Base-by-base conservation (phyloP, 1,140 invertebrate species). In the Lucilia sericata region DNA sequence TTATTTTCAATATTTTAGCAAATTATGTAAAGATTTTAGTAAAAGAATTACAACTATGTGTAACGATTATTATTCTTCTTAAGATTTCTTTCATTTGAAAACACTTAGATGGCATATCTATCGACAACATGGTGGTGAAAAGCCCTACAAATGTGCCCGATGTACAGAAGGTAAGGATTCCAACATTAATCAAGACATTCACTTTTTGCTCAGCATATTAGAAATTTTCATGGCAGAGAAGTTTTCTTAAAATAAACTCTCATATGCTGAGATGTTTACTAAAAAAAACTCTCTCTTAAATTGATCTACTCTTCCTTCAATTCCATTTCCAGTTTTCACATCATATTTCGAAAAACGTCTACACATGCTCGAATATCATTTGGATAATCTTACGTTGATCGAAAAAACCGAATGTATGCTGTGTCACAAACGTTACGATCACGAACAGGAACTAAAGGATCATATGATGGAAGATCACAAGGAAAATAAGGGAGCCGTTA, bases 101-200 rank as follows among this genome's bases (percentile, higher is more conserved):
- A 90, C 88, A 8, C 85, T 90, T 30, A 87, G 89, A 8, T 90
- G 89, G 89, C 89, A 90, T 81, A 89, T 90, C 36, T 90, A 88
- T 84, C 81, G 87, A 47, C 87, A 90, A 65, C 89, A 90, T 81
- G 89, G 89, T 42, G 89, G 89, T 2, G 89, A 90, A 82, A 90
- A 90, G 82, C 89, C 89, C 12, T 90, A 86, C 21, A 90, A 90
- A 82, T 90, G 89, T 75, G 86, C 86, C 19, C 86, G 88, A 42
- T 90, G 89, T 84, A 87, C 89, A 10, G 88, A 90, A 84, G 89
- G 89, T 90, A 85, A 88, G 86, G 47, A 19, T 55, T 42, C 10
- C 10, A 10, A 42, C 49, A 30, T 84, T 2, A 42, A 42, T 5
- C 10, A 10, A 42, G 42, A 42, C 7, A 42, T 42, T 42, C 5